A percentile compares a stretch with the other conserved stretches of the same genome.
These are phyloP conservation scores for Pseudopleuronectes americanus DNA, from an alignment of 2,797 vertebrate species.

Conservation along the genomic window DNA sequence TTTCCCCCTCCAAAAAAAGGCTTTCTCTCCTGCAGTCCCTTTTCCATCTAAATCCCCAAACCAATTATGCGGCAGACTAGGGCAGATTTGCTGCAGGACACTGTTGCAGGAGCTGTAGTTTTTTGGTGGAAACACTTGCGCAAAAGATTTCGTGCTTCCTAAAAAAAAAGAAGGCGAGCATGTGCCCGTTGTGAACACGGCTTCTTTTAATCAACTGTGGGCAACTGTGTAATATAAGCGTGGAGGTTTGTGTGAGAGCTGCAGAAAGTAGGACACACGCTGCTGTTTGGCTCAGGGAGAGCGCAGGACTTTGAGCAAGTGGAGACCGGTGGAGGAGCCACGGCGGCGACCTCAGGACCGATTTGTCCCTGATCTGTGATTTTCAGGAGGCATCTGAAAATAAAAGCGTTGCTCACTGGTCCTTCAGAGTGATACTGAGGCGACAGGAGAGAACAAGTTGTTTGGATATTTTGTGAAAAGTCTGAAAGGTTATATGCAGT, in stretches of 20 bases:
- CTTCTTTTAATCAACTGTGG: conserved; percentile 9
- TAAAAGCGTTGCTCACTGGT: not conserved
- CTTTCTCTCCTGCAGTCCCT: conserved; percentile 76
- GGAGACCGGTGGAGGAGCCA: conserved; percentile 7
- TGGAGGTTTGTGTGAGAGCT: not conserved
- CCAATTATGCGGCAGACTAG: conserved; percentile 71
- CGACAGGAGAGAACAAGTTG: conserved; percentile 8
- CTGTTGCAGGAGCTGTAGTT: conserved; percentile 66
- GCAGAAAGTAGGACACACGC: conserved; percentile 55
- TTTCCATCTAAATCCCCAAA: conserved; percentile 78
- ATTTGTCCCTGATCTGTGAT: not conserved
- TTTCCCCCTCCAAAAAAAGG: conserved; percentile 76
- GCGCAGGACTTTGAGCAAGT: conserved; percentile 24
- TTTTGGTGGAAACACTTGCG: conserved; percentile 58
- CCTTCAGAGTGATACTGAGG: not conserved
- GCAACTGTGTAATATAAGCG: conserved; percentile 10
- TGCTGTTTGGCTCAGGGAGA: conserved; percentile 42
- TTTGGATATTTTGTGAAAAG: conserved; percentile 33
- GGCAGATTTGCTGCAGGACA: conserved; percentile 67
- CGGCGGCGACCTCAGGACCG: not conserved
- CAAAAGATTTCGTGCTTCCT: conserved; percentile 46
- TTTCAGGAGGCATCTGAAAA: conserved; percentile 10
- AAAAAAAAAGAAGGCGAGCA: conserved; percentile 27
- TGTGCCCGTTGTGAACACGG: conserved; percentile 32
- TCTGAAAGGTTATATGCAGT: conserved; percentile 10